Evolutionary conservation across 1,140 invertebrate genomes (phyloP).

Genomic region (Drosophila nigrodunni): DNA sequence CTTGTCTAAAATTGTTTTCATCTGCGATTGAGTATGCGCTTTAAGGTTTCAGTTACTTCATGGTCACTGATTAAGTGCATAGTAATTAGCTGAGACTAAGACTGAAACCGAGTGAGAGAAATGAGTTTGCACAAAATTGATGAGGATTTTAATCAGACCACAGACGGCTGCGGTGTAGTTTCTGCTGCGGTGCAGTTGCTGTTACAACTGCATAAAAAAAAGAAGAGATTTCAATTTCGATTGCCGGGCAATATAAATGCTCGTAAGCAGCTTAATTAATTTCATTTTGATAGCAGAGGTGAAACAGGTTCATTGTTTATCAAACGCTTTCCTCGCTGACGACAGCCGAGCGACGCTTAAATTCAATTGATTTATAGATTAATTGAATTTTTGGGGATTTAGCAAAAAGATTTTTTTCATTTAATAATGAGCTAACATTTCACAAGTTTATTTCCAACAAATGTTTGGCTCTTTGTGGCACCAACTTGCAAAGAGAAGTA

Average conservation of each 20-base stretch:
- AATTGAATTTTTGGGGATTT: too few relatives aligned
- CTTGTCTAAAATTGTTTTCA: constrained; percentile 9
- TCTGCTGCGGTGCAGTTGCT: constrained; percentile 5
- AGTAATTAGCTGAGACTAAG: constrained; percentile 54
- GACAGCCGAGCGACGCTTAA: not conserved
- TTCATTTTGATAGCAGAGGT: constrained; percentile 13
- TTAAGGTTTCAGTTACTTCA: constrained; percentile 62
- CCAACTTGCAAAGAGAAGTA: too few relatives aligned
- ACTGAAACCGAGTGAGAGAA: constrained; percentile 1
- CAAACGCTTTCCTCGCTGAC: constrained; percentile 2
- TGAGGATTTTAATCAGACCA: constrained; percentile 55
- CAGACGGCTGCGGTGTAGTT: not conserved
- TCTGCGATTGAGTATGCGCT: constrained; percentile 23
- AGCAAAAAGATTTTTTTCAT: too few relatives aligned
- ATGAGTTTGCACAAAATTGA: constrained; percentile 57
- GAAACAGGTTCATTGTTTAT: constrained; percentile 37
- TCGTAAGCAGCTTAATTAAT: constrained; percentile 37
- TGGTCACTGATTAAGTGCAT: constrained; percentile 79
- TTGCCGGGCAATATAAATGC: constrained; percentile 32
- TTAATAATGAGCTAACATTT: too few relatives aligned
- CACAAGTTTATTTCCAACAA: too few relatives aligned
- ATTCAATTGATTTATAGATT: not conserved
- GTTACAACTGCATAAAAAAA: constrained; percentile 16
- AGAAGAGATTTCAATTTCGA: constrained; percentile 48
- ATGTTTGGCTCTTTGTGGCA: too few relatives aligned